Base-by-base conservation (phyloP, 2,888 invertebrate species). In the Petrolisthes cinctipes region DNA sequence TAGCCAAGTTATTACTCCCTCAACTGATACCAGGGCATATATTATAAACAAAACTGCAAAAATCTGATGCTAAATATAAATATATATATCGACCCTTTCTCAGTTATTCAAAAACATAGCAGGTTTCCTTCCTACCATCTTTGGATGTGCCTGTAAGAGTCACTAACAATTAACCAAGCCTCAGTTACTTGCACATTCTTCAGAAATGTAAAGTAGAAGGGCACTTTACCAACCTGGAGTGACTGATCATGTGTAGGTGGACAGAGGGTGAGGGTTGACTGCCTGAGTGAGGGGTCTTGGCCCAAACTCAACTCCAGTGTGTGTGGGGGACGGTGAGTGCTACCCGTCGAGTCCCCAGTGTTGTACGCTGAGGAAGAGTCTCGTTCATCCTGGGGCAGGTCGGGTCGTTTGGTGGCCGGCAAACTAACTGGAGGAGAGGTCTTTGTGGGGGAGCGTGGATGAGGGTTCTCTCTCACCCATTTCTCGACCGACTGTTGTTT, bases 281-380 rank as follows among this genome's bases (percentile, higher is more conserved):
- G 83, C 81, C 88, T 80, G 73, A 81, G 82, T 37, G 83, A 86
- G 57, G 83, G 89, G 75, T 91, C 90, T 37, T 91, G 91, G 37
- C 93, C 93, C 71, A 93, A 93, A 78, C 93, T 93, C 37, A 95
- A 92, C 91, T 94, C 94, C 90, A 94, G 92, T 5, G 94, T 94
- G 17, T 94, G 92, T 7, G 86, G 78, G 9, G 84, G 82, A 56
- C 86, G 86, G 73, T 89, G 89, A 53, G 86, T 90, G 91, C 95
- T 95, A 91, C 95, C 95, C 91, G 95, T 95, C n/a, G 95, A 95
- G 86, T 95, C 96, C 2, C 95, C 95, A 2, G 96, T 96, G 92
- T 96, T 96, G 92, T 96, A 96, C 82, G 96, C 96, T 92, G 95
- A 95, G 66, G 95, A 95, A 80, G 95, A 95, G 90, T 95, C 95